Percentiles rank a stretch among this genome's conserved stretches.
These are phyloP conservation scores for Caenorhabditis remanei DNA, from an alignment of 1,140 invertebrate species.

Conservation along the genomic window DNA sequence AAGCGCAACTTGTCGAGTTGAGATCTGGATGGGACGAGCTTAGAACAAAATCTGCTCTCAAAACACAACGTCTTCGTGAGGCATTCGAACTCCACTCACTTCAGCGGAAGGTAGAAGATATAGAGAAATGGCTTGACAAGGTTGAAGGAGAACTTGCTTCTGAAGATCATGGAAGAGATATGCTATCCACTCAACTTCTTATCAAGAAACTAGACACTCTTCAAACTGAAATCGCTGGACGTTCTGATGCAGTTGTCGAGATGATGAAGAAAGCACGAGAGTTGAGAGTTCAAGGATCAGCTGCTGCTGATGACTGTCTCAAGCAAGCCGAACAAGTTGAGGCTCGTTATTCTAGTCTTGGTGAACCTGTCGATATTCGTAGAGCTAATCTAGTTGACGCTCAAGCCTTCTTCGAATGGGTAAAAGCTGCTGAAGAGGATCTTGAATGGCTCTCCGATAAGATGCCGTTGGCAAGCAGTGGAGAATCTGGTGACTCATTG, in stretches of 20 bases:
- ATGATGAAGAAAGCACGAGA: constrained; percentile 68
- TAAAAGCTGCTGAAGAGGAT: constrained; percentile 93
- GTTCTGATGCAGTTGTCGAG: constrained; percentile 68
- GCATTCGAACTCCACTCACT: constrained; percentile 85
- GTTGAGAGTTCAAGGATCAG: constrained; percentile 61
- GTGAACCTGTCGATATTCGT: too few relatives aligned
- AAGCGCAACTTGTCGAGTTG: constrained; percentile 70
- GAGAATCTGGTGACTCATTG: constrained; percentile 92
- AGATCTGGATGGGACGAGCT: constrained; percentile 71
- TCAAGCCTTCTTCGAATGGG: constrained; percentile 86
- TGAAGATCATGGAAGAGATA: constrained; percentile 86
- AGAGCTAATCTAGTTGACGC: too few relatives aligned
- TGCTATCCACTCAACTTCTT: constrained; percentile 86
- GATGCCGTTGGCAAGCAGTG: constrained; percentile 90
- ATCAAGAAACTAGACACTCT: constrained; percentile 81
- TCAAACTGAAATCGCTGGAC: constrained; percentile 70
- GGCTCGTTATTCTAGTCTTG: constrained; percentile 80
- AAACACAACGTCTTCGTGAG: constrained; percentile 69
- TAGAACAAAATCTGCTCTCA: constrained; percentile 70
- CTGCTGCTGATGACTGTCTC: constrained; percentile 83
- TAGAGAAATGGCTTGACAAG: constrained; percentile 90
- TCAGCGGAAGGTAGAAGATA: constrained; percentile 87
- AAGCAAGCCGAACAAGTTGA: constrained; percentile 80
- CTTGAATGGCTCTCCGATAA: constrained; percentile 97
- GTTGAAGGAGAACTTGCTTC: constrained; percentile 86